Percentiles rank a stretch among this genome's conserved stretches.
Evolutionary conservation across 2,113 vertebrate species (phyloP).

Genomic region (Motacilla tschutschensis): DNA sequence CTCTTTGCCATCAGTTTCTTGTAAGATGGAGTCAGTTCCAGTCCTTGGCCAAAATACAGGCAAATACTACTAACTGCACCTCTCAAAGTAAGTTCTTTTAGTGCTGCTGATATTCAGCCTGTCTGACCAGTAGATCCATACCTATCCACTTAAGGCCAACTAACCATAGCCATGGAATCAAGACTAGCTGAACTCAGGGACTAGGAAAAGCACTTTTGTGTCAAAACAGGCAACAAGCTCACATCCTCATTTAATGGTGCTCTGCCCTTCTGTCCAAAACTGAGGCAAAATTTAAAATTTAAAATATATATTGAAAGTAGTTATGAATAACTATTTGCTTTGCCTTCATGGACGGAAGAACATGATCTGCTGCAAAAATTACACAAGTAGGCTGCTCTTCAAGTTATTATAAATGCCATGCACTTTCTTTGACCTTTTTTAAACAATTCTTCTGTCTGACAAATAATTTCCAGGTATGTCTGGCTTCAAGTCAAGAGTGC

Average conservation of each 20-base stretch:
- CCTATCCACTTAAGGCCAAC: not conserved
- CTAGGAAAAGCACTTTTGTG: not conserved
- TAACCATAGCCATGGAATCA: not conserved
- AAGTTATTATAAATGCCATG: not conserved
- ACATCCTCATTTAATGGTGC: not conserved
- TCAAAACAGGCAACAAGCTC: not conserved
- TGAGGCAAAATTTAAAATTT: not conserved
- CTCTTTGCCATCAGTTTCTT: not conserved
- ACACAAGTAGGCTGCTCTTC: not conserved
- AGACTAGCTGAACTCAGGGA: not conserved
- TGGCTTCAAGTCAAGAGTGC: not conserved
- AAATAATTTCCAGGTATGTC: not conserved
- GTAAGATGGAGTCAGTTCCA: not conserved
- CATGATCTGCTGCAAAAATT: not conserved
- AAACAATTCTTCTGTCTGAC: not conserved
- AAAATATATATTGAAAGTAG: not conserved
- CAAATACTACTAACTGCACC: not conserved
- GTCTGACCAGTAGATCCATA: not conserved
- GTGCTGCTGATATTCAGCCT: not conserved
- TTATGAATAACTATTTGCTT: not conserved
- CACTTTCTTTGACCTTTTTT: not conserved
- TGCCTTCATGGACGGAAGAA: not conserved
- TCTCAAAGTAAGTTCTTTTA: not conserved
- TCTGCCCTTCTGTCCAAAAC: not conserved
- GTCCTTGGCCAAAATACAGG: not conserved